These are phyloP conservation scores for Morone chrysops DNA, from an alignment of 2,113 vertebrate species.

Conservation along the genomic window DNA sequence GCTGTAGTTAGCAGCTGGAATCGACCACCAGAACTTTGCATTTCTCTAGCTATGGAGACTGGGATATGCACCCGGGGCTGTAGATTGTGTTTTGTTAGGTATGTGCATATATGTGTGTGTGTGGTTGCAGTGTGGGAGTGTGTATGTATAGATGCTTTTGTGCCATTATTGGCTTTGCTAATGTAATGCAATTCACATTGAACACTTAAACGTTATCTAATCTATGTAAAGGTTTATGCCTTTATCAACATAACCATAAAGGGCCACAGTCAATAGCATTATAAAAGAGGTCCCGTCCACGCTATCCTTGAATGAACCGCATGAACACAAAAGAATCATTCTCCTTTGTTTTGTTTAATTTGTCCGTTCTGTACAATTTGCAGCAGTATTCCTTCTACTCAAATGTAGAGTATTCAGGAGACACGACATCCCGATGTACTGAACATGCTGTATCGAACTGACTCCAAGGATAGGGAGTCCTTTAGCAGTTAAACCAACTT, in stretches of 20 bases:
- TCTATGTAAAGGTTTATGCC: background rate
- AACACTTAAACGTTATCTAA: background rate
- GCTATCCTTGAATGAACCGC: background rate
- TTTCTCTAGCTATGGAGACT: too few relatives aligned
- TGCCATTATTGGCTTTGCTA: background rate
- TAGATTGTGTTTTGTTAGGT: background rate
- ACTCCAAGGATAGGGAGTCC: background rate
- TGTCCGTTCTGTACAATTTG: background rate
- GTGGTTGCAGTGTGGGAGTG: background rate
- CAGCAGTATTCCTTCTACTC: background rate
- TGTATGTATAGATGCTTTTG: background rate
- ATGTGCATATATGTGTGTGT: background rate
- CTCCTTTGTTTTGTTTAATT: background rate
- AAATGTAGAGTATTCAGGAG: background rate
- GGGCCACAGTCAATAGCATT: background rate
- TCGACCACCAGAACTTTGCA: too few relatives aligned
- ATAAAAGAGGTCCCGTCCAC: background rate
- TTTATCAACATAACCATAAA: background rate
- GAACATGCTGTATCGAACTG: background rate
- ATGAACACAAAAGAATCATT: background rate
- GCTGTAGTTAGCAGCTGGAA: too few relatives aligned
- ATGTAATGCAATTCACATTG: background rate
- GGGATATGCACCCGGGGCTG: background rate
- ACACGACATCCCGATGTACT: background rate
- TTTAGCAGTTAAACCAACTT: background rate